phyloP scores from a whole-genome alignment of 2,888 invertebrate species.

The Scrobipalpa costella region DNA sequence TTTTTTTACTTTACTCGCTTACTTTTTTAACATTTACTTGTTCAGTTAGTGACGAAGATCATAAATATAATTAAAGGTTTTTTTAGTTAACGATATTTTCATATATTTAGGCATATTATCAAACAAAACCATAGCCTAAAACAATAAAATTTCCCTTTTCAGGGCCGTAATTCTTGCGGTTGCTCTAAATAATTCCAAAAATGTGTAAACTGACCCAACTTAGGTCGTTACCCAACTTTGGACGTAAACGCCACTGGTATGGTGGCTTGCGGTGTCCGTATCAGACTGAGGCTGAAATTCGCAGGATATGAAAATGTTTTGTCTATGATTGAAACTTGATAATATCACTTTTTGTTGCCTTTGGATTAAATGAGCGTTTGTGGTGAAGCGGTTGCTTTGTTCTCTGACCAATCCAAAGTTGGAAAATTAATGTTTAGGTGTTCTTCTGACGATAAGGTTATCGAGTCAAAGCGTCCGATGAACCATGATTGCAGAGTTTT shows the following conservation, averaged over 20 bases:
- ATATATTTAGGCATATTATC: too few species aligned
- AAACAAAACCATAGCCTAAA: neutral
- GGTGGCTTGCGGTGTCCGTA: slow-evolving; percentile 31
- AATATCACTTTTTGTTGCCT: slow-evolving; percentile 2
- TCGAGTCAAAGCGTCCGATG: too few species aligned
- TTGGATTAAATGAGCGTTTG: neutral
- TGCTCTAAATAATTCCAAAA: slow-evolving; percentile 45
- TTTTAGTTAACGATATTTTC: too few species aligned
- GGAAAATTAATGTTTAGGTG: neutral
- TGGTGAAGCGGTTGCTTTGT: neutral
- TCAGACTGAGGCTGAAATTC: slow-evolving; percentile 22
- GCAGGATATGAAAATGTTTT: slow-evolving; percentile 11
- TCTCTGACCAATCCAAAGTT: neutral
- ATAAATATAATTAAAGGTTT: too few species aligned
- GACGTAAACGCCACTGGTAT: slow-evolving; percentile 39
- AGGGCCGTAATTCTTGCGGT: slow-evolving; percentile 37
- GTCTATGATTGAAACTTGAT: neutral
- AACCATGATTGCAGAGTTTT: too few species aligned
- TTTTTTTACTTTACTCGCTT: too few species aligned
- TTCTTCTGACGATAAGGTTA: neutral
- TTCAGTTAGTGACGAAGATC: too few species aligned
- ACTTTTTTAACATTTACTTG: too few species aligned
- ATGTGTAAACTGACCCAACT: slow-evolving; percentile 46
- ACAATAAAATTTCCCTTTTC: slow-evolving; percentile 9
- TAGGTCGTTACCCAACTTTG: slow-evolving; percentile 38